Evolutionary conservation across 2,113 vertebrate genomes (phyloP), one percentile per base, ranked within the genome.

Genomic region (Piaya cayana): DNA sequence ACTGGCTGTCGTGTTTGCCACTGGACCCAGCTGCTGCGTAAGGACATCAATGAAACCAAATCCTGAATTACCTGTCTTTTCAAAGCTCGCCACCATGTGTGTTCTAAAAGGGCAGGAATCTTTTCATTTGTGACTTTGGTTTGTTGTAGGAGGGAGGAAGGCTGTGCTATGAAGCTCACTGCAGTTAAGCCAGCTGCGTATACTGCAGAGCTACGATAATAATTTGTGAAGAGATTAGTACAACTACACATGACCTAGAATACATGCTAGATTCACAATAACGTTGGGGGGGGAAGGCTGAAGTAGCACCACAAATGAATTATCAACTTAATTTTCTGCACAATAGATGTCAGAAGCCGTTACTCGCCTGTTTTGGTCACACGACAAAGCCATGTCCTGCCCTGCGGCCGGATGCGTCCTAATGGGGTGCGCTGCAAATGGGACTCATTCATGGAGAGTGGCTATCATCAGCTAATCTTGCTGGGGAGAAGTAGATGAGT

Each of bases 401-500:
- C 27, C 49, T 18, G 53, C 1, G 3, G 21, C 36, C 0, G 1
- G 39, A 10, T 74, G 60, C 3, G 7, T 91, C 53, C 53, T 93
- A 21, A 42, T 3, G 1, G 70, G 58, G 59, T 9, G 5, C 37
- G 7, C 9, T 72, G 86, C 53, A 82, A 88, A 86, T 3, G 30
- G 79, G 74, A 64, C 71, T 70, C 3, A 3, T 86, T 89, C 80
- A n/a, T 86, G 76, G 88, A 72, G 50, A 50, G 36, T 21, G 56
- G 60, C 85, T 95, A 93, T 95, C 96, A 42, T 59, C 90, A 93
- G 67, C 79, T 88, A 32, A 96, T 98, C 96, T 95, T 83, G 68
- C 90, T 86, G 84, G 67, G 82, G 64, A 94, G 88, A 95, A 96
- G 96, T 59, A 96, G 90, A 89, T 34, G 74, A 81, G 80, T 88